Base-by-base conservation (phyloP, 1,140 invertebrate species). In the Helicoverpa armigera region DNA sequence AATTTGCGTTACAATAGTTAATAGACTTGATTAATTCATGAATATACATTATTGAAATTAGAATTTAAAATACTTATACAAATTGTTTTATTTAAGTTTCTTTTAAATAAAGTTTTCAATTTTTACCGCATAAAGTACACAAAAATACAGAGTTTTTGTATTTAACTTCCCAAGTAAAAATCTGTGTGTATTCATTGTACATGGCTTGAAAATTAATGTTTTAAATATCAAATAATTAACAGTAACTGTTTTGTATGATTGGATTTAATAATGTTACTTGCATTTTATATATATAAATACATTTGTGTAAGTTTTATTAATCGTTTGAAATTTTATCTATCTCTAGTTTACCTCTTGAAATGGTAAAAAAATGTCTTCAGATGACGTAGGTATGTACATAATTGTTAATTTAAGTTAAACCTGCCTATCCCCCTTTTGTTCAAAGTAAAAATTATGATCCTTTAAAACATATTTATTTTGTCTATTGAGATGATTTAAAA, bases 211-310 rank as follows among this genome's bases (percentile, higher is more conserved):
- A 75, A 10, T 61, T 50, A 48, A 61, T 75, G 73, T 58, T 75
- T 60, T 14, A 56, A 50, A 43, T 43, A 65, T 16, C 11, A 43
- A 54, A 16, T 56, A 73, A 18, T 16, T 75, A 74, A 29, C 48
- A 53, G 0, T 43, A 43, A 75, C 53, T 35, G 23, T 77, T 77
- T 65, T 77, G 60, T 77, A 65, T 53, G 13, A 35, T 12, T 77
- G 65, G 18, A 65, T 65, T 63, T 77, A 65, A 53, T 77, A 77
- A 77, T 77, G 74, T 77, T 77, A 76, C 13, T 65, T 76, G 74
- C 74, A 76, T 76, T 76, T 74, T 74, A 74, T 74, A 60, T 74
- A 23, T 23, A 23, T 23, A 23, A 23, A 23, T 23, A 74, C 53
- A 60, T 74, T 74, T 74, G 56, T 65, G 74, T 65, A 67, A 58